Conservation (phyloP, 2,888 invertebrate species). For the Ophonus ardosiacus region DNA sequence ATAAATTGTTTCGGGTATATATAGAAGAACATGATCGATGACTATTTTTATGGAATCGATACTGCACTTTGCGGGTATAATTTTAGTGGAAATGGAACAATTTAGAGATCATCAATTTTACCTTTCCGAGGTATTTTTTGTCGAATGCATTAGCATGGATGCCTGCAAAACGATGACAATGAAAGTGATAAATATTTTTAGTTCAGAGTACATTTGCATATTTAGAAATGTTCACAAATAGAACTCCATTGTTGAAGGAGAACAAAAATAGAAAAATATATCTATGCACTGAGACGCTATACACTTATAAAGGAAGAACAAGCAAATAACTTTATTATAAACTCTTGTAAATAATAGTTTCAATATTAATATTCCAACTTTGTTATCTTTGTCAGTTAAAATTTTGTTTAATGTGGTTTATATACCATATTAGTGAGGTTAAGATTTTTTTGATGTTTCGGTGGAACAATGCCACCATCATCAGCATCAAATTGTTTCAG, state of each 20-base stretch:
- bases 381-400: too few species aligned
- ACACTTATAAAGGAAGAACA: too few species aligned
- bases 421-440: too few species aligned
- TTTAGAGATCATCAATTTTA: not conserved
- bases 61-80: constrained; percentile 6
- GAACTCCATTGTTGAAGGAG: not conserved
- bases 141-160: not conserved
- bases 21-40: constrained; percentile 33
- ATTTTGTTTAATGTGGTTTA: too few species aligned
- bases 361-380: too few species aligned
- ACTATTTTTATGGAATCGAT: constrained; percentile 26
- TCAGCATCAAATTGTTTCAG: too few species aligned
- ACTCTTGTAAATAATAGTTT: too few species aligned
- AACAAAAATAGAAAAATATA: not conserved
- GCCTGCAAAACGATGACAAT: not conserved
- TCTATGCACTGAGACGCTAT: too few species aligned
- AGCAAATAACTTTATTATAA: too few species aligned
- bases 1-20: constrained; percentile 29
- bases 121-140: not conserved
- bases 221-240: not conserved
- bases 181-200: not conserved
- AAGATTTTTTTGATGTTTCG: too few species aligned
- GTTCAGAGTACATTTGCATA: not conserved
- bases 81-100: not conserved
- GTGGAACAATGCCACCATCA: too few species aligned